Conservation (phyloP, 2,797 vertebrate genomes). For the Pipistrellus nathusii region DNA sequence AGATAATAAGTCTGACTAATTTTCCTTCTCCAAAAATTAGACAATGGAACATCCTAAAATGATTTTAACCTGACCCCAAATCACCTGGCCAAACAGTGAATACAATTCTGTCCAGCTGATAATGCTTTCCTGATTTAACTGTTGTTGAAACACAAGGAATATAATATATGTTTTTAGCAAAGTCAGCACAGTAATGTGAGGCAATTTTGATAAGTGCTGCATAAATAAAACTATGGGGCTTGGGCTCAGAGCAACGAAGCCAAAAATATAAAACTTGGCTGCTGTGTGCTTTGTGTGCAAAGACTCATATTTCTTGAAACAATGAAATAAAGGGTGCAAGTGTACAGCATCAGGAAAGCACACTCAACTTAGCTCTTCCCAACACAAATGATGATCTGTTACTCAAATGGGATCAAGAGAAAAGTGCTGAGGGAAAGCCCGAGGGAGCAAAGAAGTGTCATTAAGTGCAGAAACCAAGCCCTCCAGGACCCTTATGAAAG, state of each 20-base stretch:
- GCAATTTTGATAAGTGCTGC: constrained; percentile 24
- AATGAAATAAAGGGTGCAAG: background rate
- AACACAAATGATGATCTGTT: background rate
- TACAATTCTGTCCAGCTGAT: background rate
- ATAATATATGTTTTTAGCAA: constrained; percentile 48
- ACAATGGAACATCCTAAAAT: background rate
- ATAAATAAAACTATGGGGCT: constrained; percentile 33
- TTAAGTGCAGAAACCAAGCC: background rate
- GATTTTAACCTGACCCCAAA: constrained; percentile 24
- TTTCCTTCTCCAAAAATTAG: background rate
- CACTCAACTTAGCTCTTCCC: background rate
- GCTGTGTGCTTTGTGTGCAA: background rate
- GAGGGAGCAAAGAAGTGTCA: background rate
- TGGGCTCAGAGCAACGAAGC: background rate
- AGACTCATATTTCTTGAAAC: constrained; percentile 34
- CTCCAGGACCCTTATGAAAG: background rate
- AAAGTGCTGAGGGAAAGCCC: background rate
- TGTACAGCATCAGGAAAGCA: background rate
- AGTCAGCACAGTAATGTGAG: background rate
- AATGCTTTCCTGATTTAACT: constrained; percentile 48
- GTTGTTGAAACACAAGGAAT: constrained; percentile 49
- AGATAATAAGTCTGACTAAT: background rate
- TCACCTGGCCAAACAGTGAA: constrained; percentile 16
- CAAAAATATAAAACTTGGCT: constrained; percentile 34
- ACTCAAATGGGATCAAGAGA: background rate